Conservation (phyloP, 2,113 vertebrate genomes). For the Corythornis madagascariensis region DNA sequence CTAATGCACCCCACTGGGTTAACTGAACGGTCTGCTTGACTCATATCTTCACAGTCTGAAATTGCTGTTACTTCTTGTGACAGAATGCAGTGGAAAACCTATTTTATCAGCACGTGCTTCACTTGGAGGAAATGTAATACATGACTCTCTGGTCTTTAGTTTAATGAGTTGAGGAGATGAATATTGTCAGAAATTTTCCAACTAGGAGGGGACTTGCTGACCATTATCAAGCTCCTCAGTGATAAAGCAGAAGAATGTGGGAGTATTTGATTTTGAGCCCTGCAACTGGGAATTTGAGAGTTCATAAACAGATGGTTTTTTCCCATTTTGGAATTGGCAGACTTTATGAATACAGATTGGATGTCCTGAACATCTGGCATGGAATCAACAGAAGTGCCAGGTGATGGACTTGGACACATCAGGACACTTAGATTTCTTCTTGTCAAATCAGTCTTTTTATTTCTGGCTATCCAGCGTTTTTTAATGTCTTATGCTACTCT, state of each 20-base stretch:
- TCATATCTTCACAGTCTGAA: not conserved
- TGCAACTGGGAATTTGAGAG: constrained; percentile 37
- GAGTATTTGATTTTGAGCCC: constrained; percentile 23
- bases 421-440: not conserved
- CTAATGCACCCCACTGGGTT: not conserved
- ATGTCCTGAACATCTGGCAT: not conserved
- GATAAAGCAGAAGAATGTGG: constrained; percentile 34
- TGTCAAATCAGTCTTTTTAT: not conserved
- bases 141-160: constrained; percentile 17
- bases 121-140: not conserved
- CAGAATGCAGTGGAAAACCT: not conserved
- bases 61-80: not conserved
- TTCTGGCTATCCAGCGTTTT: not conserved
- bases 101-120: not conserved
- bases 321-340: not conserved
- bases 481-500: not conserved
- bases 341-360: not conserved
- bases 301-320: constrained; percentile 43
- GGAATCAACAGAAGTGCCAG: not conserved
- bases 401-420: not conserved
- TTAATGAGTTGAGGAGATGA: constrained; percentile 23
- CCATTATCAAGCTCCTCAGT: constrained; percentile 18
- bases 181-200: constrained; percentile 53
- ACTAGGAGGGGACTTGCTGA: constrained; percentile 9
- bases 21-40: not conserved